Base-by-base conservation (phyloP, 2,797 vertebrate genomes). In the Hemibagrus guttatus region DNA sequence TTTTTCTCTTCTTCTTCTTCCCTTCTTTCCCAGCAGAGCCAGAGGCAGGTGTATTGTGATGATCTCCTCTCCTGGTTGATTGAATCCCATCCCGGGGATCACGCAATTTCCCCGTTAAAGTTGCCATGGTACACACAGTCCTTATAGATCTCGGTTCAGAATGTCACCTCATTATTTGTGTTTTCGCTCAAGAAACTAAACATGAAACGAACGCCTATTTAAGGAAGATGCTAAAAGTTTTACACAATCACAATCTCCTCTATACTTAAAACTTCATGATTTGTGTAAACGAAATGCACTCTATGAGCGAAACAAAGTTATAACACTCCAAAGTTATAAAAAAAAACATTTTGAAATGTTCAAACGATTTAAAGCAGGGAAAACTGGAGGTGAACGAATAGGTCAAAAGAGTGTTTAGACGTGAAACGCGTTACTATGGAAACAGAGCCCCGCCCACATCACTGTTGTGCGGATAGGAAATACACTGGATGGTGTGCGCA, bases 401-500 rank as follows among this genome's bases (percentile, higher is more conserved):
- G 35, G 35, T 13, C 80, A 46, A 23, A n/a, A 74, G 83, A 23
- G 64, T 74, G 56, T 84, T 28, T 61, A 21, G n/a, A 54, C 46
- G 16, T 9, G 42, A 68, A 76, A 84, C 87, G 85, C 84, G 68
- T 90, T 84, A 83, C 90, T 72, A 90, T 91, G 87, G 90, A 84
- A 89, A 90, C 90, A 56, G 16, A 71, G 81, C 89, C 89, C 87
- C 84, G 69, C 84, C 87, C 64, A 83, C 4, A 61, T 58, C 16
- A n/a, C 42, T n/a, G n/a, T 52, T 31, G 13, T 42, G 72, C 39
- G 39, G 63, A 68, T 21, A 11, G 2, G 28, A 68, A 68, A 31
- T 1, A 54, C 39, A 3, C 46, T 23, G 46, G 8, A n/a, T 16
- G 17, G 6, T 39, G 59, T 85, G 72, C 72, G 84, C 84, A 85